Evolutionary conservation across 2,113 vertebrate species (phyloP).

Genomic region (Thermophis baileyi): DNA sequence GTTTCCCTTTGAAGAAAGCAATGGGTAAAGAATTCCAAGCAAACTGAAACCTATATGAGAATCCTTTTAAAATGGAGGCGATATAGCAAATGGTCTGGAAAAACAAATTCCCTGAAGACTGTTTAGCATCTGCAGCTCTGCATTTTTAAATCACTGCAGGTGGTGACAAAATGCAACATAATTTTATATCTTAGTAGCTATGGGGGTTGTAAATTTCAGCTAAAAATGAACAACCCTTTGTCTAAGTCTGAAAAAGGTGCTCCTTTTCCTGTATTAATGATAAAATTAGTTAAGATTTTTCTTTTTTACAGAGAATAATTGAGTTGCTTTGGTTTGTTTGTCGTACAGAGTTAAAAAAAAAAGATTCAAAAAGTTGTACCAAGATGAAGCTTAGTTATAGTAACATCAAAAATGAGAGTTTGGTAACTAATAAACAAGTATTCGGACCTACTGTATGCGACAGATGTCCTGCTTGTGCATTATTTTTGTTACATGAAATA

Average conservation of each 20-base stretch:
- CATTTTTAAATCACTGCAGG: background rate
- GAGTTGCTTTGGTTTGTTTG: background rate
- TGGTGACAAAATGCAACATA: background rate
- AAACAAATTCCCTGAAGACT: background rate
- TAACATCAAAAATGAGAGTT: background rate
- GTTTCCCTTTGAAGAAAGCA: background rate
- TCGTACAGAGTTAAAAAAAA: background rate
- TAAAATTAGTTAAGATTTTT: background rate
- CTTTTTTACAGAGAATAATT: background rate
- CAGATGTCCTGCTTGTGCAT: background rate
- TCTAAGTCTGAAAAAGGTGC: background rate
- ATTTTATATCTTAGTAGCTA: slow-evolving; percentile 14
- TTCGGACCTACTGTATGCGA: background rate
- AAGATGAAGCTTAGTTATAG: background rate
- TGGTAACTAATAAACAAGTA: background rate
- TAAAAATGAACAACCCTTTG: background rate
- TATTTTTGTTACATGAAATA: background rate
- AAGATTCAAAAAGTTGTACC: background rate
- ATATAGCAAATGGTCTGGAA: slow-evolving; percentile 5
- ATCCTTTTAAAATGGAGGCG: slow-evolving; percentile 2
- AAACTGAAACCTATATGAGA: background rate
- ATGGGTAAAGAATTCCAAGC: slow-evolving; percentile 20
- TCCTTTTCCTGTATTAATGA: background rate
- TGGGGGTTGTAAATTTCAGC: slow-evolving; percentile 13
- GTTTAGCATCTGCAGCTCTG: slow-evolving; percentile 25